Conservation (phyloP, 2,797 vertebrate genomes). For the Xiphorhynchus erythropygius region DNA sequence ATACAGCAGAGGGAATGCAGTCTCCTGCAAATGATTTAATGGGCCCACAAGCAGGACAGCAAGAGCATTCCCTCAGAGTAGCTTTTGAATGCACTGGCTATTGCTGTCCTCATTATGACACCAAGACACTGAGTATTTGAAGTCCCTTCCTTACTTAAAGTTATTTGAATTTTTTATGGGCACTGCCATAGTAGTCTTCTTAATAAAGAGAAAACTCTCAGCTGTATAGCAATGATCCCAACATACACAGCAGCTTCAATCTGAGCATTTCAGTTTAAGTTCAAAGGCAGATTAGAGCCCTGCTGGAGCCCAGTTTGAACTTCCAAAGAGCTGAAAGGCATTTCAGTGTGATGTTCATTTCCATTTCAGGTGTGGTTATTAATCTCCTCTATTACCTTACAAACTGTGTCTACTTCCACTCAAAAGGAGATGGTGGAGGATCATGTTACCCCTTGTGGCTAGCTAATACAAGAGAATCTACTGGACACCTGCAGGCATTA, state of each 20-base stretch:
- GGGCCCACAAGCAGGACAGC: neutral
- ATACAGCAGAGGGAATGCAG: neutral
- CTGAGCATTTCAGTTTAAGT: neutral
- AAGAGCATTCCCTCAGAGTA: neutral
- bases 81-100: neutral
- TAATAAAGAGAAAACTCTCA: neutral
- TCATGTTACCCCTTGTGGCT: neutral
- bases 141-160: neutral
- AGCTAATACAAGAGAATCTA: neutral
- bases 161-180: neutral
- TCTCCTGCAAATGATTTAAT: neutral
- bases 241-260: neutral
- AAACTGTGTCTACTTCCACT: neutral
- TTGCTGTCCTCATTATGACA: neutral
- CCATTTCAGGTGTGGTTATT: neutral
- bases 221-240: neutral
- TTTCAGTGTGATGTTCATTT: neutral
- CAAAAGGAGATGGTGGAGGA: neutral
- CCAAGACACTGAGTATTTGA: neutral
- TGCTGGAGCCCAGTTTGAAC: neutral
- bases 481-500: neutral
- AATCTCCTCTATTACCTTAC: neutral
- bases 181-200: neutral
- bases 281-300: conserved; percentile 27
- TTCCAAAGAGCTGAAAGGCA: neutral